Conservation (phyloP, 2,113 vertebrate genomes). For the Bos indicus region DNA sequence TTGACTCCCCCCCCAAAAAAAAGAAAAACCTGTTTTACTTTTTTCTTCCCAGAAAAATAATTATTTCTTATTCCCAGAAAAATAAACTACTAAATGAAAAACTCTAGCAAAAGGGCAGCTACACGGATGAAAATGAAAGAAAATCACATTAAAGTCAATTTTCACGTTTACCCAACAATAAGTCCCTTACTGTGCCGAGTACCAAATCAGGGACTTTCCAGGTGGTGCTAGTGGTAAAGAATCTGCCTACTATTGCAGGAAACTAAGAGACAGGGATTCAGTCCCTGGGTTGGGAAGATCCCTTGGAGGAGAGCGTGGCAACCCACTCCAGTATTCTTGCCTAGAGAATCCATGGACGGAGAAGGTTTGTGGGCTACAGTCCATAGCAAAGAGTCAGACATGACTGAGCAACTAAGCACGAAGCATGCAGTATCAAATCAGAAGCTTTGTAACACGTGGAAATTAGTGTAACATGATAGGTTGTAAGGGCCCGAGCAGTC, state of each 20-base stretch:
- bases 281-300: neutral
- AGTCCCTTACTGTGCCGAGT: neutral
- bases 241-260: neutral
- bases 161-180: neutral
- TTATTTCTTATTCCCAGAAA: neutral
- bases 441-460: neutral
- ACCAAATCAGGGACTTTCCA: neutral
- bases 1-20: neutral
- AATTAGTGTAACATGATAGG: neutral
- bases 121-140: neutral
- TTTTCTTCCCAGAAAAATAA: conserved; percentile 4
- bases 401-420: neutral
- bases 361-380: neutral
- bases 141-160: neutral
- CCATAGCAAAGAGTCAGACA: neutral
- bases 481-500: neutral
- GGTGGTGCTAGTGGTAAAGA: neutral
- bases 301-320: neutral
- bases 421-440: neutral
- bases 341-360: neutral
- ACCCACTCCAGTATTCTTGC: neutral
- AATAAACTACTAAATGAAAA: neutral
- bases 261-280: neutral
- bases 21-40: neutral
- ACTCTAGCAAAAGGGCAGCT: neutral